phyloP scores from a whole-genome alignment of 2,888 invertebrate species.

The Anarsia innoxiella region DNA sequence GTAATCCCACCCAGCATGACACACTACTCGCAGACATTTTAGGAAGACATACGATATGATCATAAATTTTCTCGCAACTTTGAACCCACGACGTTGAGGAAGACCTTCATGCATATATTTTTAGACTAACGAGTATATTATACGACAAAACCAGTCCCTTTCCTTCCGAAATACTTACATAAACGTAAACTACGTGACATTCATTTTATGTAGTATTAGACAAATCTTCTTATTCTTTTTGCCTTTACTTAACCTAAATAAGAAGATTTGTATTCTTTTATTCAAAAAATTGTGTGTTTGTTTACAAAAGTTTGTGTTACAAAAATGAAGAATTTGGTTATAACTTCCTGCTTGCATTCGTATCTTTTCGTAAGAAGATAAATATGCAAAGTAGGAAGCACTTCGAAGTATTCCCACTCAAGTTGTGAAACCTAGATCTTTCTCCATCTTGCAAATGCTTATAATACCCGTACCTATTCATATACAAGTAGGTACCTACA shows the following conservation, averaged over 20 bases:
- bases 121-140: slow-evolving; percentile 14
- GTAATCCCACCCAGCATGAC: slow-evolving; percentile 25
- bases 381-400: no score
- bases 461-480: no score
- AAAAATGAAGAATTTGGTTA: no score
- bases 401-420: no score
- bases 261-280: background rate
- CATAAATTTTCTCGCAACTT: slow-evolving; percentile 57
- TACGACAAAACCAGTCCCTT: slow-evolving; percentile 5
- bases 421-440: no score
- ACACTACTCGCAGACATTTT: slow-evolving; percentile 37
- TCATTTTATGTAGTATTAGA: background rate
- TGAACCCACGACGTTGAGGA: slow-evolving; percentile 32
- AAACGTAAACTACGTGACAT: slow-evolving; percentile 7
- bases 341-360: no score
- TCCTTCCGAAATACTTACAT: slow-evolving; percentile 9
- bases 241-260: background rate
- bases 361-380: no score
- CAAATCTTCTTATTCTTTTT: no score
- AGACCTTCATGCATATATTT: slow-evolving; percentile 32
- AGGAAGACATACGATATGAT: slow-evolving; percentile 42
- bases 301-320: no score
- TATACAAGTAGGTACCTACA: no score
- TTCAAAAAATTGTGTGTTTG: no score
- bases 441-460: no score